Evolutionary conservation across 2,113 vertebrate genomes (phyloP).

Genomic region (Macheiramphus alcinus): DNA sequence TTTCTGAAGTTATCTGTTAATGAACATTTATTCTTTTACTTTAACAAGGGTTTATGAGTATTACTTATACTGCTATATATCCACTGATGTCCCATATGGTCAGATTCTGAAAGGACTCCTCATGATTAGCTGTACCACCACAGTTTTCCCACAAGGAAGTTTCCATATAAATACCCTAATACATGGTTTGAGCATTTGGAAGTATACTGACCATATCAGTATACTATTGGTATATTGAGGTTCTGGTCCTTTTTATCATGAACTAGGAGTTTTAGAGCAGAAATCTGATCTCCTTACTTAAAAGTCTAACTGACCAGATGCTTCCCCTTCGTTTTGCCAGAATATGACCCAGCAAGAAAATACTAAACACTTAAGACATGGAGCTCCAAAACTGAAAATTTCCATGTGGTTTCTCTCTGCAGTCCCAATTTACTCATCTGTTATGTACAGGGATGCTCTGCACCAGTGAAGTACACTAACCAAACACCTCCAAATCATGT

Average conservation of each 20-base stretch:
- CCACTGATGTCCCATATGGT: neutral
- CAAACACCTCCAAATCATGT: constrained; percentile 50
- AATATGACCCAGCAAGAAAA: neutral
- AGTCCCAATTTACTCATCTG: neutral
- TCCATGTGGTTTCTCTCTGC: neutral
- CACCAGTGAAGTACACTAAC: constrained; percentile 11
- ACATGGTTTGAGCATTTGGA: neutral
- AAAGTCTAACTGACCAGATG: neutral
- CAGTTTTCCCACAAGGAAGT: neutral
- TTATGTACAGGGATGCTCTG: neutral
- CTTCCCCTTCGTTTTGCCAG: neutral
- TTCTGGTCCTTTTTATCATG: accelerated
- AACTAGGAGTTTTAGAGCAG: neutral
- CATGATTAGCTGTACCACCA: neutral
- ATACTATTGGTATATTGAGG: accelerated
- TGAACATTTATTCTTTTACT: neutral
- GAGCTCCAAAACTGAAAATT: neutral
- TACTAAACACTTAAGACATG: neutral
- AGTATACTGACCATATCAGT: too few relatives aligned
- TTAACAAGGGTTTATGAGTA: neutral
- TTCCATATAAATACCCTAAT: neutral
- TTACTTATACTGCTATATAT: neutral
- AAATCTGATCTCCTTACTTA: neutral
- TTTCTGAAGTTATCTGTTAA: neutral
- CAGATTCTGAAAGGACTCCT: neutral